phyloP scores from a whole-genome alignment of 1,140 invertebrate genomes.

The Steinernema feltiae region DNA sequence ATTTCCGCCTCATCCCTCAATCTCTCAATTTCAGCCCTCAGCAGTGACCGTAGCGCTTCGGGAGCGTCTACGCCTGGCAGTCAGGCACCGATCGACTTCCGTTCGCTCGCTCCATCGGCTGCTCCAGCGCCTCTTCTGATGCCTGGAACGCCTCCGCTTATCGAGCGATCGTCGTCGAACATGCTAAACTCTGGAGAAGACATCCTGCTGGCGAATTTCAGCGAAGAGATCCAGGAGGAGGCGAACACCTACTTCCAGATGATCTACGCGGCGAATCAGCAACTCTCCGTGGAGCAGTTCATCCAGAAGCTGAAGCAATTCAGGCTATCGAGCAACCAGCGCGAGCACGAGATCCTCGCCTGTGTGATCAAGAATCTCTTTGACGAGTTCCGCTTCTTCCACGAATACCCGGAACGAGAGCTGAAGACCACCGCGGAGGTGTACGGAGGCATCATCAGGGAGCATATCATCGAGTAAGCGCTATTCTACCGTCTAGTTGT shows the following conservation, averaged over 20 bases:
- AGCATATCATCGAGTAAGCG: conserved; percentile 71
- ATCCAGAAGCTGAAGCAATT: conserved; percentile 86
- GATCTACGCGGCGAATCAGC: conserved; percentile 92
- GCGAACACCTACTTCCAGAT: conserved; percentile 94
- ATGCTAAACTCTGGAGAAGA: no score
- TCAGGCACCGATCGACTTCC: background rate
- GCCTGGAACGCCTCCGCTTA: conserved; percentile 19
- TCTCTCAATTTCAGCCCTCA: background rate
- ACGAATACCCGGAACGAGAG: conserved; percentile 96
- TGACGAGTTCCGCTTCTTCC: conserved; percentile 96
- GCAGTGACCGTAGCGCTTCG: background rate
- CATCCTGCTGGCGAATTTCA: conserved; percentile 61
- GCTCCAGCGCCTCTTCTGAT: conserved; percentile 67
- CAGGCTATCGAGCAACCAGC: conserved; percentile 72
- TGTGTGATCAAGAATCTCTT: conserved; percentile 96
- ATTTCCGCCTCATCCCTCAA: no score
- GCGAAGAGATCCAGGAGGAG: conserved; percentile 94
- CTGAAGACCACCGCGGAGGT: conserved; percentile 91
- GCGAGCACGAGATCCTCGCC: conserved; percentile 70
- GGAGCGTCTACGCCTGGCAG: conserved; percentile 5
- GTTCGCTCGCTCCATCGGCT: conserved; percentile 61
- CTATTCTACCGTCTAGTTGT: conserved; percentile 57
- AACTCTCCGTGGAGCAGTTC: conserved; percentile 58
- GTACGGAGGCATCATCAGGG: conserved; percentile 95
- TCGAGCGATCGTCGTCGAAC: no score